Percentiles rank a stretch among this genome's conserved stretches.
phyloP scores from a whole-genome alignment of 2,888 invertebrate species.

The Drosophila diplacantha region DNA sequence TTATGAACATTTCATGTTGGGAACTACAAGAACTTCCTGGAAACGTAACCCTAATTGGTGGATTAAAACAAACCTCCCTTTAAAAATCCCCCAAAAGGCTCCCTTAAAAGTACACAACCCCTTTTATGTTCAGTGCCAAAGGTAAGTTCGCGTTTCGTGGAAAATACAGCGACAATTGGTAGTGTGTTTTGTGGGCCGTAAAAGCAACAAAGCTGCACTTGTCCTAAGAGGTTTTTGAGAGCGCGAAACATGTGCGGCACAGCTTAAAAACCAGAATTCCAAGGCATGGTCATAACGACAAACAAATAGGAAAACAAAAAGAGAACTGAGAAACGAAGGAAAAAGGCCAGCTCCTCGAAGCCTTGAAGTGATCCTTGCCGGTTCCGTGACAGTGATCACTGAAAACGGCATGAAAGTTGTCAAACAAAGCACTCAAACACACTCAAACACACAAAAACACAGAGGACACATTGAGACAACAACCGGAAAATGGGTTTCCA shows the following conservation, averaged over 20 bases:
- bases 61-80: neutral
- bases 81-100: neutral
- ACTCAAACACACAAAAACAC: slow-evolving; percentile 8
- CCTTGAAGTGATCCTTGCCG: slow-evolving; percentile 21
- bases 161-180: slow-evolving; percentile 25
- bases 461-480: slow-evolving; percentile 48
- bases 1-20: neutral
- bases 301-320: slow-evolving; percentile 5
- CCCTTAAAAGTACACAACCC: neutral
- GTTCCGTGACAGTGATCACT: slow-evolving; percentile 31
- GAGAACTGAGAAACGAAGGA: neutral
- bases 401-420: slow-evolving; percentile 27
- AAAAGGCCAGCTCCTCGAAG: neutral
- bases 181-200: slow-evolving; percentile 21
- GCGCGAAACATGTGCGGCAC: slow-evolving; percentile 32
- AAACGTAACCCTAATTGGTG: neutral
- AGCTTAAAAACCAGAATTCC: slow-evolving; percentile 24
- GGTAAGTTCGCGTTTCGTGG: slow-evolving; percentile 7
- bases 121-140: slow-evolving; percentile 11
- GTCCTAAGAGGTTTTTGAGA: slow-evolving; percentile 29
- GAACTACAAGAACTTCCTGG: neutral
- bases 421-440: slow-evolving; percentile 20
- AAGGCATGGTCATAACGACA: slow-evolving; percentile 28
- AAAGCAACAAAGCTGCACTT: slow-evolving; percentile 38
- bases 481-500: slow-evolving; percentile 73